phyloP scores from a whole-genome alignment of 2,797 vertebrate genomes.

The Glossophaga mutica region DNA sequence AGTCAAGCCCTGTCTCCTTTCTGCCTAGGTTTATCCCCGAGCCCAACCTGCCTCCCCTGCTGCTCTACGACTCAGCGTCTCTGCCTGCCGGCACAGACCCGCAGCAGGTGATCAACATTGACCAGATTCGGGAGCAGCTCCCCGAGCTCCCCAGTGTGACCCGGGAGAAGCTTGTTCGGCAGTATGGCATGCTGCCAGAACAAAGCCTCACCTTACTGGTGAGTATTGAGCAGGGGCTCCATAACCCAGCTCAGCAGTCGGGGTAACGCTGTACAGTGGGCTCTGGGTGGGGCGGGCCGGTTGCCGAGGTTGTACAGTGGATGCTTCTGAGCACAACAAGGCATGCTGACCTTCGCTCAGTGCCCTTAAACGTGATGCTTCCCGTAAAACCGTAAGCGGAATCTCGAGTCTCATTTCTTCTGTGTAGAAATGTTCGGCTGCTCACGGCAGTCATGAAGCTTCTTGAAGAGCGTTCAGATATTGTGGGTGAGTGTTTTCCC shows the following conservation, averaged over 20 bases:
- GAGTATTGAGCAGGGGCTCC: conserved; percentile 71
- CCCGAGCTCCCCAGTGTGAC: conserved; percentile 92
- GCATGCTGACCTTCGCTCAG: accelerated
- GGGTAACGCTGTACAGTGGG: background rate
- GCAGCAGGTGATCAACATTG: conserved; percentile 89
- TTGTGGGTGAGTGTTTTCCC: background rate
- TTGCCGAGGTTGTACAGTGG: background rate
- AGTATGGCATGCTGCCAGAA: conserved; percentile 90
- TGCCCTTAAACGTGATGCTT: background rate
- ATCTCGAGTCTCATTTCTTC: background rate
- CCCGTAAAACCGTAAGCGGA: background rate
- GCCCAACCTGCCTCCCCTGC: conserved; percentile 95
- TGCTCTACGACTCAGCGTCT: conserved; percentile 87
- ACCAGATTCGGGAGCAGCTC: conserved; percentile 86
- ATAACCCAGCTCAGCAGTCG: background rate
- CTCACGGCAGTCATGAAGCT: background rate
- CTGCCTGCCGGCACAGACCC: conserved; percentile 82
- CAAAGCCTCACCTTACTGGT: conserved; percentile 95
- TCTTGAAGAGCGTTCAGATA: background rate
- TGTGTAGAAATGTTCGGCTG: background rate
- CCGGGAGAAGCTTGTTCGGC: conserved; percentile 88
- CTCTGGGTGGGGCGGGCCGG: background rate
- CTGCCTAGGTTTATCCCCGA: conserved; percentile 95
- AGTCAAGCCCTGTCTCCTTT: conserved; percentile 6
- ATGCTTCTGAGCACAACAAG: background rate